phyloP scores from a whole-genome alignment of 2,888 invertebrate genomes.

The Neoaliturus tenellus region DNA sequence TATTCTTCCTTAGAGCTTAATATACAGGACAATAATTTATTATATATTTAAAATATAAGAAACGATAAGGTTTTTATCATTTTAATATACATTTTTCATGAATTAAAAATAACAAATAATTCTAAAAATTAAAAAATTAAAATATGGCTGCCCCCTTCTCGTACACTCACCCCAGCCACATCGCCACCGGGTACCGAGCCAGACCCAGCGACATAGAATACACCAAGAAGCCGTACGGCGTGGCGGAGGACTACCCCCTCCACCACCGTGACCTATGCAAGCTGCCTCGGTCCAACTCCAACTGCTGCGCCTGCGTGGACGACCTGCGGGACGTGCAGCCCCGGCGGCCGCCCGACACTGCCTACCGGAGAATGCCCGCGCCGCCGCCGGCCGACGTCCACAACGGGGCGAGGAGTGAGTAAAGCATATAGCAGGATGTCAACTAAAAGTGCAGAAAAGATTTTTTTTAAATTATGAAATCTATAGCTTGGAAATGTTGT shows the following conservation, averaged over 20 bases:
- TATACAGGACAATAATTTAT: background rate
- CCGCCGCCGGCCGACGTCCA: background rate
- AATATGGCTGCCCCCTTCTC: conserved; percentile 36
- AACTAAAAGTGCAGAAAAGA: too few relatives aligned
- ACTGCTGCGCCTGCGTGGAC: conserved; percentile 49
- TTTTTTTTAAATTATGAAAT: too few relatives aligned
- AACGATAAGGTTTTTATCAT: too few relatives aligned
- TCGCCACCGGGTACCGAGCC: conserved; percentile 25
- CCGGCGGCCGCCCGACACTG: background rate
- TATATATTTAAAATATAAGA: too few relatives aligned
- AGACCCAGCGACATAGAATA: conserved; percentile 17
- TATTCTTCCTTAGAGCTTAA: background rate
- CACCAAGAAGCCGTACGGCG: background rate
- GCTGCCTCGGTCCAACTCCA: conserved; percentile 25
- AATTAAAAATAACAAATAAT: background rate
- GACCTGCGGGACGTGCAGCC: conserved; percentile 7
- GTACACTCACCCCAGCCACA: conserved; percentile 34
- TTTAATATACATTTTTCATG: background rate
- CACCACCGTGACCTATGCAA: conserved; percentile 15
- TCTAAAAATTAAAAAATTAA: background rate
- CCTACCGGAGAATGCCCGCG: conserved; percentile 7
- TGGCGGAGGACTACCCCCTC: conserved; percentile 20
- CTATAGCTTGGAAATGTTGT: too few relatives aligned
- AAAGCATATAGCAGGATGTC: too few relatives aligned
- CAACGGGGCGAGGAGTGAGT: conserved; percentile 15